Conservation (phyloP, 2,797 vertebrate genomes). For the Gambelia wislizenii region DNA sequence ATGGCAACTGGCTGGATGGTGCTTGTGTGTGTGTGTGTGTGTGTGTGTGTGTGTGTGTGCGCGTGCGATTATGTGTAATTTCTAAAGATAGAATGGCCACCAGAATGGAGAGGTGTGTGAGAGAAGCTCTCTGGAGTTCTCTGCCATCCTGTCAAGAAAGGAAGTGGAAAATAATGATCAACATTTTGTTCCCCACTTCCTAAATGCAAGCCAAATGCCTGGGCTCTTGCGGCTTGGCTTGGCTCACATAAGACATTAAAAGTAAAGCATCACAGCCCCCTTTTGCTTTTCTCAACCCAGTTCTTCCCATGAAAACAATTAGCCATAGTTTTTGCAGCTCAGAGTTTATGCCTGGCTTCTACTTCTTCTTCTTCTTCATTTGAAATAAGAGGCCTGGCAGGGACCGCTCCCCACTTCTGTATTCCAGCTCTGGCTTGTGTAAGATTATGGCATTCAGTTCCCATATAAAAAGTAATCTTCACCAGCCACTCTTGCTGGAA, state of each 20-base stretch:
- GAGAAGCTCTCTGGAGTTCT: constrained; percentile 61
- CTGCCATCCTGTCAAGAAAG: constrained; percentile 64
- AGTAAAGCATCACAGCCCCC: constrained; percentile 55
- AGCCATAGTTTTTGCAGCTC: neutral
- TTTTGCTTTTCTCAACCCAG: constrained; percentile 34
- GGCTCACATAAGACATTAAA: constrained; percentile 64
- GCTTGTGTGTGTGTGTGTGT: neutral
- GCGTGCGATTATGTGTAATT: constrained; percentile 49
- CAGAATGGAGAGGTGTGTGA: neutral
- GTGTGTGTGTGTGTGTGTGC: neutral
- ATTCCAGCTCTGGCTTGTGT: constrained; percentile 57
- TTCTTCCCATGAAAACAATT: constrained; percentile 42
- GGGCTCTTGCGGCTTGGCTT: constrained; percentile 55
- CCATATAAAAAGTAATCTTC: constrained; percentile 72
- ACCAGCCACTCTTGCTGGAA: constrained; percentile 67
- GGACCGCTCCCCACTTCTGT: constrained; percentile 52
- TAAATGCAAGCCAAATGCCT: constrained; percentile 64
- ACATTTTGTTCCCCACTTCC: constrained; percentile 54
- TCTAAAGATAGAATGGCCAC: constrained; percentile 62
- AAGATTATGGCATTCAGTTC: constrained; percentile 80
- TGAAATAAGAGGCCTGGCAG: constrained; percentile 36
- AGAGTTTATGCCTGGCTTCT: constrained; percentile 18
- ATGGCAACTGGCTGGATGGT: constrained; percentile 50
- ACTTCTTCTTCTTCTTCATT: neutral
- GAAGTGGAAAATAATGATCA: constrained; percentile 58